phyloP scores from a whole-genome alignment of 2,113 vertebrate genomes.

The Cebidichthys violaceus region DNA sequence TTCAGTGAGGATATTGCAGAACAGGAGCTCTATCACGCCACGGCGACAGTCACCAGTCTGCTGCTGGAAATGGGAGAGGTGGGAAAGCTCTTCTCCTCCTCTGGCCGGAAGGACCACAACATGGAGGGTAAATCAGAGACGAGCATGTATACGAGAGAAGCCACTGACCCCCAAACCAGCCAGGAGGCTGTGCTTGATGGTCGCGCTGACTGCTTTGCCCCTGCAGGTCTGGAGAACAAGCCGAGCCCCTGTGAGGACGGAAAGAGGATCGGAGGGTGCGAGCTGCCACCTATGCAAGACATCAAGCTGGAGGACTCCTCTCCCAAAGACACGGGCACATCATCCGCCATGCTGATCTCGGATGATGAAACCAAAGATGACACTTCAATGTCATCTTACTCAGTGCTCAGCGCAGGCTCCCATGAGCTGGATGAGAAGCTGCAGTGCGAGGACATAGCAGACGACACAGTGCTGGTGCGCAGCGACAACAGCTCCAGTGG shows the following conservation, averaged over 20 bases:
- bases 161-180: background rate
- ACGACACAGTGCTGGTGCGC: conserved; percentile 93
- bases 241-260: conserved; percentile 37
- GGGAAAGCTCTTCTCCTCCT: conserved; percentile 89
- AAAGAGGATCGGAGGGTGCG: conserved; percentile 26
- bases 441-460: conserved; percentile 95
- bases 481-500: conserved; percentile 59
- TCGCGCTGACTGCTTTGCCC: conserved; percentile 63
- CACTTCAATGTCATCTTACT: conserved; percentile 98
- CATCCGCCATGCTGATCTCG: conserved; percentile 94
- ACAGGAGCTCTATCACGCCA: conserved; percentile 97
- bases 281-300: conserved; percentile 90
- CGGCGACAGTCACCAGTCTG: conserved; percentile 95
- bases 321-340: conserved; percentile 89
- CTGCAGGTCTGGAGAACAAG: conserved; percentile 60
- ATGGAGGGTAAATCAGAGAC: conserved; percentile 44
- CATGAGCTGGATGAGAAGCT: conserved; percentile 95
- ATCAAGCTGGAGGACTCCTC: conserved; percentile 95
- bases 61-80: conserved; percentile 98
- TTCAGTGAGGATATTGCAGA: conserved; percentile 95
- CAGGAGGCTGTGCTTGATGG: conserved; percentile 24
- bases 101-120: conserved; percentile 66
- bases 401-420: conserved; percentile 94
- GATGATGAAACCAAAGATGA: conserved; percentile 98
- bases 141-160: background rate